These are phyloP conservation scores for Eciton burchellii DNA, from an alignment of 1,140 invertebrate genomes.

Conservation along the genomic window DNA sequence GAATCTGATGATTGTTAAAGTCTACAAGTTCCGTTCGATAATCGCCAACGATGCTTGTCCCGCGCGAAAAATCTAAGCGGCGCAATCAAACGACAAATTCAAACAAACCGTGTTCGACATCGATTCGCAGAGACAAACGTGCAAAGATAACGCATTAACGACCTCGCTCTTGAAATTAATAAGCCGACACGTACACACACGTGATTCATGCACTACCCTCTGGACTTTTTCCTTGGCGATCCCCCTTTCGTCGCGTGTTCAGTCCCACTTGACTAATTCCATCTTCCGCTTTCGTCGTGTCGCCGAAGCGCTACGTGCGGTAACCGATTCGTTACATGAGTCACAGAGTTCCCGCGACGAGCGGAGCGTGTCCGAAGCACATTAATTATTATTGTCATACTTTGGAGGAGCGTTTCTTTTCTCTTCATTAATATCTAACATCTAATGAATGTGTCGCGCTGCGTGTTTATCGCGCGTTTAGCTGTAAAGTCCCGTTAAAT, in stretches of 20 bases:
- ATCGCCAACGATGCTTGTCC: no score
- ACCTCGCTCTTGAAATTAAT: no score
- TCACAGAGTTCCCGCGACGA: slow-evolving; percentile 51
- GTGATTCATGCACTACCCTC: no score
- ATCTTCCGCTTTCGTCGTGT: slow-evolving; percentile 22
- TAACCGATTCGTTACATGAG: slow-evolving; percentile 54
- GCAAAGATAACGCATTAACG: no score
- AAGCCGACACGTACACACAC: no score
- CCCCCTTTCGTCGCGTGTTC: neutral
- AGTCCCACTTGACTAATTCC: slow-evolving; percentile 6
- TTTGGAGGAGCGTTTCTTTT: neutral
- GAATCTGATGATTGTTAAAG: no score
- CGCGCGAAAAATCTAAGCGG: no score
- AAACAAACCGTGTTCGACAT: no score
- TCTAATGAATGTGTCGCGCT: slow-evolving; percentile 29
- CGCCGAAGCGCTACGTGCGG: neutral
- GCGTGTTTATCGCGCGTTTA: slow-evolving; percentile 33
- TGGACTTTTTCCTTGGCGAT: no score
- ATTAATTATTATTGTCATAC: slow-evolving; percentile 60
- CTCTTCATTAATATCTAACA: slow-evolving; percentile 36
- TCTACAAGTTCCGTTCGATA: no score
- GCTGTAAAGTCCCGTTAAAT: slow-evolving; percentile 13
- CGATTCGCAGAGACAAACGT: no score
- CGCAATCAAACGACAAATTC: no score
- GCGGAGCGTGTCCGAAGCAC: slow-evolving; percentile 58